Percentiles rank a stretch among this genome's conserved stretches.
phyloP scores from a whole-genome alignment of 2,797 vertebrate species.

The Arctocebus calabarensis region DNA sequence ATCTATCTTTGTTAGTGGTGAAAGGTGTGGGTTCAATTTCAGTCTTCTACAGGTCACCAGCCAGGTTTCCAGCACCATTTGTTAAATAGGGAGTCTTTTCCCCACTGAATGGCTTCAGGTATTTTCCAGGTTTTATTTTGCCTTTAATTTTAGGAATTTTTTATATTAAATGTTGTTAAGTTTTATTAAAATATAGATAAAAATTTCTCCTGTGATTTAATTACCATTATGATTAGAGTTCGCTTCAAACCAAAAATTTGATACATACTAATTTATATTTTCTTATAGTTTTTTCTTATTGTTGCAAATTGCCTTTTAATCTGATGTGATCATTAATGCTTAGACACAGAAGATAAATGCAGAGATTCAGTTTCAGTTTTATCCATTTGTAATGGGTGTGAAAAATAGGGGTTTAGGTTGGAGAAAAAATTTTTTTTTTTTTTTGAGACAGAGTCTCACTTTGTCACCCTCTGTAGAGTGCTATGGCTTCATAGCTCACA shows the following conservation, averaged over 20 bases:
- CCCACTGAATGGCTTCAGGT: constrained; percentile 18
- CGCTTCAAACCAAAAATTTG: not conserved
- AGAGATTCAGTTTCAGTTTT: not conserved
- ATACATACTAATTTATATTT: not conserved
- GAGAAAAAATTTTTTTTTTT: not conserved
- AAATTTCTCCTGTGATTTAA: not conserved
- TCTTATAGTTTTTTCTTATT: not conserved
- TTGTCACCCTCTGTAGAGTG: too few relatives aligned
- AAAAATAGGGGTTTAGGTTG: constrained; percentile 8
- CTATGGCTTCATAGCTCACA: too few relatives aligned
- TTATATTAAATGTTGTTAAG: not conserved
- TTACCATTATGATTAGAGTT: not conserved
- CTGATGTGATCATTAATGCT: not conserved
- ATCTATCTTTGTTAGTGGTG: too few relatives aligned
- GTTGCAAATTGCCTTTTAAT: not conserved
- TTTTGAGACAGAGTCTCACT: too few relatives aligned
- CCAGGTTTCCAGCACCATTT: too few relatives aligned
- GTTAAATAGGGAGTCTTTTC: too few relatives aligned
- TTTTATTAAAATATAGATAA: constrained; percentile 26
- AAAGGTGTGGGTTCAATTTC: too few relatives aligned
- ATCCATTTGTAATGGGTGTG: not conserved
- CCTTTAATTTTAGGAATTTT: constrained; percentile 50
- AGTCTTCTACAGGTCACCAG: too few relatives aligned
- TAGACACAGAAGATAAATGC: not conserved
- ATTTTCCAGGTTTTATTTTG: constrained; percentile 46